These are phyloP conservation scores for Actinemys pallida DNA, from an alignment of 2,113 vertebrate genomes.

Conservation along the genomic window DNA sequence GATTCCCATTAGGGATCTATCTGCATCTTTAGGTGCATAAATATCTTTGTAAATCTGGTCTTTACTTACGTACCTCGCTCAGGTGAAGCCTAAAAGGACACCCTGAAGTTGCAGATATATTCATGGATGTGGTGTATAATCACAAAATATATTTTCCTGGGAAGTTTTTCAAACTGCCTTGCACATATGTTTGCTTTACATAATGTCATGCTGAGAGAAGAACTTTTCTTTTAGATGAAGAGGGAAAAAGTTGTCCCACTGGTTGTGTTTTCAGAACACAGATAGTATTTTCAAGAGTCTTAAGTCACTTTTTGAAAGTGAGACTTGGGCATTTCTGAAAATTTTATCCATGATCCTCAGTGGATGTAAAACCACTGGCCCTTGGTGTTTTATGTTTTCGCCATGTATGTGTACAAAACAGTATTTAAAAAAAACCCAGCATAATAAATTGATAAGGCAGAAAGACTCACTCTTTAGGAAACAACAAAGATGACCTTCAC, in stretches of 20 bases:
- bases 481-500: constrained; percentile 33
- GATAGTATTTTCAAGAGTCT: background rate
- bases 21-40: background rate
- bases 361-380: background rate
- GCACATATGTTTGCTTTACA: background rate
- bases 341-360: background rate
- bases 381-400: background rate
- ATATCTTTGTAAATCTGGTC: background rate
- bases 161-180: background rate
- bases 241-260: background rate
- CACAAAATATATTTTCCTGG: background rate
- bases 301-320: background rate
- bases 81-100: background rate
- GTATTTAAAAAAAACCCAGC: background rate
- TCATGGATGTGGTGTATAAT: background rate
- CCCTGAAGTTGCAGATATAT: background rate
- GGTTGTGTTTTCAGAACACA: background rate
- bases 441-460: background rate
- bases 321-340: background rate
- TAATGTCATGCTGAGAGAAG: background rate
- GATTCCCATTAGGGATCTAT: background rate
- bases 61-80: background rate
- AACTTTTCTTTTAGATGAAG: background rate
- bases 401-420: background rate
- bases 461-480: background rate